These are phyloP conservation scores for Nannoperca australis DNA, from an alignment of 2,797 vertebrate genomes.

Conservation along the genomic window DNA sequence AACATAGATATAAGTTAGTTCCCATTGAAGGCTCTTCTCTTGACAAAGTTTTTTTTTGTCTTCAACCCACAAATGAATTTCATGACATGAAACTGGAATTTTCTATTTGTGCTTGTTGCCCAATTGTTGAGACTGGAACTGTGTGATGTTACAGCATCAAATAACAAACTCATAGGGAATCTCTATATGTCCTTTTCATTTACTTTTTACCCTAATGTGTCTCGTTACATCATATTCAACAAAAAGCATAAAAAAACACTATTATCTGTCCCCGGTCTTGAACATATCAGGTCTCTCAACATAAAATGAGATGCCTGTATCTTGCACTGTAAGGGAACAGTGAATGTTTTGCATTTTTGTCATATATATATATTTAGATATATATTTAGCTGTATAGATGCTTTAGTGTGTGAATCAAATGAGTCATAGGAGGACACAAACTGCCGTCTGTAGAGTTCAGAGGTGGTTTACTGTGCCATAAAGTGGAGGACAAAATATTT, in stretches of 20 bases:
- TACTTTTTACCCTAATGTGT: neutral
- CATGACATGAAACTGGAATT: neutral
- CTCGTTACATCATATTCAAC: neutral
- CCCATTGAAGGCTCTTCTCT: neutral
- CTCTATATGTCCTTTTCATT: neutral
- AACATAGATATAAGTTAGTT: neutral
- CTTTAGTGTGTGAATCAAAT: too few relatives aligned
- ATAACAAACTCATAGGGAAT: conserved; percentile 1
- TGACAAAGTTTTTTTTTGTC: neutral
- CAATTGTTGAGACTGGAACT: conserved; percentile 8
- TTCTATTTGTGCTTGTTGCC: neutral
- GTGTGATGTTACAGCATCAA: neutral
- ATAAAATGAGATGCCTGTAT: conserved; percentile 32
- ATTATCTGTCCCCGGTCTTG: too few relatives aligned
- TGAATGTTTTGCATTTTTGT: conserved; percentile 16
- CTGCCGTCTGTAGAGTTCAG: too few relatives aligned
- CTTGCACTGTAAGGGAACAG: conserved; percentile 50
- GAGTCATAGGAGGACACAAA: too few relatives aligned
- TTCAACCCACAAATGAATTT: neutral
- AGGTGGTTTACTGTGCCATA: too few relatives aligned
- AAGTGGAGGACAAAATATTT: too few relatives aligned
- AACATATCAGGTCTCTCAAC: too few relatives aligned
- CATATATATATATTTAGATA: neutral
- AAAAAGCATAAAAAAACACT: too few relatives aligned
- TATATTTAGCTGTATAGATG: neutral